phyloP scores from a whole-genome alignment of 2,888 invertebrate genomes.

The Cheilosia soror region DNA sequence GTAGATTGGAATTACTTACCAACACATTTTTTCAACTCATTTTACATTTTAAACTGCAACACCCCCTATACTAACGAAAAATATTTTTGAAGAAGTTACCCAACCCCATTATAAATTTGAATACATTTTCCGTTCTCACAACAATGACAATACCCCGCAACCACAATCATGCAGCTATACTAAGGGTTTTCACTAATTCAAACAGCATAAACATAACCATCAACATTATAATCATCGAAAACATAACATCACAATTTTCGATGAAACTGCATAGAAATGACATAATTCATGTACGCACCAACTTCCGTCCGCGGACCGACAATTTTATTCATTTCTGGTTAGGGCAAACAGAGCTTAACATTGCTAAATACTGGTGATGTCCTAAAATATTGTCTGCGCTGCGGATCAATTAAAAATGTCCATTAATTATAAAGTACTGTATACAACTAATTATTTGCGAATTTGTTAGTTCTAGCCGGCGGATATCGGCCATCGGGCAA shows the following conservation, averaged over 20 bases:
- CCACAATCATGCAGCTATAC: conserved; percentile 2
- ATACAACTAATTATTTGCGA: conserved; percentile 59
- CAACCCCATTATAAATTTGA: not conserved
- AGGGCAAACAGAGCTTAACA: not conserved
- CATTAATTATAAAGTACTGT: conserved; percentile 60
- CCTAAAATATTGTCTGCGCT: conserved; percentile 2
- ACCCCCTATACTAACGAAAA: too few species aligned
- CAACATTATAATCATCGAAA: conserved; percentile 1
- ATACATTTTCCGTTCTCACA: not conserved
- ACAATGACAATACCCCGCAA: not conserved
- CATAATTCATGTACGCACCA: not conserved
- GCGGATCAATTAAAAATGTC: conserved; percentile 54
- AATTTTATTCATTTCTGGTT: not conserved
- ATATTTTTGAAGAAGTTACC: too few species aligned
- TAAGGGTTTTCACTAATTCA: not conserved
- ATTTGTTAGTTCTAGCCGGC: conserved; percentile 46
- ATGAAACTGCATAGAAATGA: not conserved
- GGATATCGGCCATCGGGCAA: conserved; percentile 14
- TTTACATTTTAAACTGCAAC: too few species aligned
- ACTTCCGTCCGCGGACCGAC: not conserved
- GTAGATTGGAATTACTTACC: too few species aligned
- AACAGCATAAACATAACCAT: not conserved
- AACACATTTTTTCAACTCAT: too few species aligned
- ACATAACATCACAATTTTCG: not conserved
- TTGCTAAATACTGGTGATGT: not conserved